These are phyloP conservation scores for Heliconius charithonia DNA, from an alignment of 2,888 invertebrate species.

Conservation along the genomic window DNA sequence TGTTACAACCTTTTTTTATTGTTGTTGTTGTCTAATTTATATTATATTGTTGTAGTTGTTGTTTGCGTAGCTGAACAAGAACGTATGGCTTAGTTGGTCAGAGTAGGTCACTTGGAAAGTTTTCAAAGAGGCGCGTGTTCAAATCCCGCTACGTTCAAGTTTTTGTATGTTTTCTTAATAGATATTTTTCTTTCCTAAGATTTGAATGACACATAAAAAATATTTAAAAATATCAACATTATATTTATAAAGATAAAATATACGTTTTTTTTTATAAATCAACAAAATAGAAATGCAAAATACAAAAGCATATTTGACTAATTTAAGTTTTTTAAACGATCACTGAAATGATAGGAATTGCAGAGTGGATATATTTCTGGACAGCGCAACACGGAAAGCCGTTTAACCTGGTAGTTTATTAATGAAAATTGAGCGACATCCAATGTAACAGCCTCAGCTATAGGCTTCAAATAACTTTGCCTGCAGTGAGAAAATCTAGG, in stretches of 20 bases:
- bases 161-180: too few relatives aligned
- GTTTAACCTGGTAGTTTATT: conserved; percentile 78
- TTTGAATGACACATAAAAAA: neutral
- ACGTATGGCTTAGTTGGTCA: too few relatives aligned
- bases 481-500: conserved; percentile 66
- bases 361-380: conserved; percentile 64
- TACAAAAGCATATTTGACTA: conserved; percentile 36
- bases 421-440: conserved; percentile 83
- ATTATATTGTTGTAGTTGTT: too few relatives aligned
- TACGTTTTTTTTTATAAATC: neutral
- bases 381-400: conserved; percentile 76
- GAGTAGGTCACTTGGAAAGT: too few relatives aligned
- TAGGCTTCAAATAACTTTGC: conserved; percentile 64
- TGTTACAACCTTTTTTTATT: too few relatives aligned
- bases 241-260: neutral
- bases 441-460: conserved; percentile 69
- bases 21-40: too few relatives aligned
- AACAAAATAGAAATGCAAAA: conserved; percentile 11
- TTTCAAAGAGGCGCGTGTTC: too few relatives aligned
- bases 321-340: conserved; percentile 40
- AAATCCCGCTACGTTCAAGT: too few relatives aligned
- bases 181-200: too few relatives aligned
- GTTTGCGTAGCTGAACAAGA: too few relatives aligned
- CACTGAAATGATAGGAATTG: conserved; percentile 45
- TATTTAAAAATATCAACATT: too few relatives aligned